Conservation (phyloP, 1,140 invertebrate genomes). For the Drosophila dunni region DNA sequence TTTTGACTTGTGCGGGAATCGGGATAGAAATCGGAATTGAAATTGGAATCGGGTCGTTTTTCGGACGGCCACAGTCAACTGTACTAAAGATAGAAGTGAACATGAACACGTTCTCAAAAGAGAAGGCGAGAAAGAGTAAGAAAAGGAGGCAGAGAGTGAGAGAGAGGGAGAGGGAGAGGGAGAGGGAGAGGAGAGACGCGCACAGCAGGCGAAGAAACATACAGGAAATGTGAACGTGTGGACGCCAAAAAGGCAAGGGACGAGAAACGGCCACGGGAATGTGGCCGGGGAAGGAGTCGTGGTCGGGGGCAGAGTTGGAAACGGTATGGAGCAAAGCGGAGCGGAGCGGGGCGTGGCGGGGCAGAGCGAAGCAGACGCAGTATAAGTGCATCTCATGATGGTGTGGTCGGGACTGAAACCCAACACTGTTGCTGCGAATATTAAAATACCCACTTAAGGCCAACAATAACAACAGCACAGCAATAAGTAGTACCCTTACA, state of each 20-base stretch:
- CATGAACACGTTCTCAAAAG: constrained; percentile 67
- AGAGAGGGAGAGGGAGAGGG: constrained; percentile 3
- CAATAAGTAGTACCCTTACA: constrained; percentile 53
- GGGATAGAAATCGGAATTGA: constrained; percentile 13
- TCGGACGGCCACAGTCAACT: constrained; percentile 56
- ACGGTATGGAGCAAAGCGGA: neutral
- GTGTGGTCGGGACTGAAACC: constrained; percentile 72
- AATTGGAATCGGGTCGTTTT: constrained; percentile 37
- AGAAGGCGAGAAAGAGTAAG: constrained; percentile 9
- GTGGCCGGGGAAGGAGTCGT: neutral
- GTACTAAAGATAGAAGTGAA: constrained; percentile 75
- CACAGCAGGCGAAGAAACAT: constrained; percentile 47
- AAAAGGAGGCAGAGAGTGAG: constrained; percentile 8
- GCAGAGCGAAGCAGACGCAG: constrained; percentile 28
- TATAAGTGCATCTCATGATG: constrained; percentile 65
- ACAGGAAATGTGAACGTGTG: constrained; percentile 70
- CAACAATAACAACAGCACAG: constrained; percentile 60
- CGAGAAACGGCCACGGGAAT: neutral
- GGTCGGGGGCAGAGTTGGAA: neutral
- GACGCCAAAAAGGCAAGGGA: constrained; percentile 35
- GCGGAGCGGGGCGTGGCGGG: constrained; percentile 2
- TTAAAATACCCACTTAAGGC: constrained; percentile 79
- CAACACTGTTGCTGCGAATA: constrained; percentile 80
- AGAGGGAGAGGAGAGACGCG: neutral
- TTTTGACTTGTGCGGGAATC: constrained; percentile 1